phyloP scores from a whole-genome alignment of 2,888 invertebrate genomes.

The Stenchaetothrips biformis region DNA sequence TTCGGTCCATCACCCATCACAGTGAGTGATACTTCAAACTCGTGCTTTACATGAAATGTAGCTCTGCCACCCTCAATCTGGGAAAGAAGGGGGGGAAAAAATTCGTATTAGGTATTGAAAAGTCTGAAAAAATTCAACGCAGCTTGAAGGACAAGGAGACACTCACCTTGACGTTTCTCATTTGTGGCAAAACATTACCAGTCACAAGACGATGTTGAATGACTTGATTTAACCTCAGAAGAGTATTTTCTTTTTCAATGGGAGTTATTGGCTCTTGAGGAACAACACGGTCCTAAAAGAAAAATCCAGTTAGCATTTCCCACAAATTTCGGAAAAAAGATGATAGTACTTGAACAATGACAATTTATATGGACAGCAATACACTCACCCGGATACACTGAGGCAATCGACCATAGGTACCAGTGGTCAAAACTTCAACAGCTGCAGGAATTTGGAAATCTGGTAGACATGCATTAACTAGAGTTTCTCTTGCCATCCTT shows the following conservation, averaged over 20 bases:
- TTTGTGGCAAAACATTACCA: slow-evolving; percentile 82
- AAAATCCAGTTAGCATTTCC: not conserved
- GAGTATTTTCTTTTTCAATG: slow-evolving; percentile 75
- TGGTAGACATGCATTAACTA: slow-evolving; percentile 91
- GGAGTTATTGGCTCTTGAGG: slow-evolving; percentile 89
- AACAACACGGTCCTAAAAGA: slow-evolving; percentile 75
- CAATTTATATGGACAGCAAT: not conserved
- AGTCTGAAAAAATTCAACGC: not conserved
- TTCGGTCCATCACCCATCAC: slow-evolving; percentile 93
- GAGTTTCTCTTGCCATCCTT: slow-evolving; percentile 89
- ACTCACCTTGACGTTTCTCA: slow-evolving; percentile 76
- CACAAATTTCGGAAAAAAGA: not conserved
- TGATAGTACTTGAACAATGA: not conserved
- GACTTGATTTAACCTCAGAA: slow-evolving; percentile 85
- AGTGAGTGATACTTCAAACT: slow-evolving; percentile 92
- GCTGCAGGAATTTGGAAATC: slow-evolving; percentile 98
- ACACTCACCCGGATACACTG: slow-evolving; percentile 71
- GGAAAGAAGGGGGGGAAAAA: slow-evolving; percentile 35
- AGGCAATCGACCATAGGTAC: slow-evolving; percentile 90
- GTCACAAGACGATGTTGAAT: slow-evolving; percentile 92
- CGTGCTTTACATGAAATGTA: slow-evolving; percentile 89
- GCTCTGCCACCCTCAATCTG: slow-evolving; percentile 89
- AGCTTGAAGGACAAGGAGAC: slow-evolving; percentile 14
- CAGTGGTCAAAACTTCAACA: slow-evolving; percentile 94
- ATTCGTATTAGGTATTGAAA: not conserved